Base-by-base conservation (phyloP, 2,888 invertebrate species). In the Erynnis tages region DNA sequence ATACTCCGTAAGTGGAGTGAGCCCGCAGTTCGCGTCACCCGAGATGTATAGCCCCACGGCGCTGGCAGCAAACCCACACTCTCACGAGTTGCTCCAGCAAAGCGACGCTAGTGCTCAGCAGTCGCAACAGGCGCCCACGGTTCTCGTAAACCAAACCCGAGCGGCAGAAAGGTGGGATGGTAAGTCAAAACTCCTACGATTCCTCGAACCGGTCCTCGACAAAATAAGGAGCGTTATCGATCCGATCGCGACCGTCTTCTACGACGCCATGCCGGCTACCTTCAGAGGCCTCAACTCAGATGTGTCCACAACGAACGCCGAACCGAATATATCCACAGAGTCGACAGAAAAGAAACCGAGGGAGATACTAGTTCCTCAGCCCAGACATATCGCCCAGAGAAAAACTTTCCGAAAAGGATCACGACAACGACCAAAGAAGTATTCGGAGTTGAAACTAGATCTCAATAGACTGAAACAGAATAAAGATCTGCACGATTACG, bases 101-200 rank as follows among this genome's bases (percentile, higher is more conserved):
- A 75, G 76, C 62, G 90, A 90, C 67, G 80, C 80, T 62, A 78
- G 83, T 63, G 90, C 90, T 74, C 90, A 89, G 80, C 87, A 88
- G 78, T 90, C 90, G 68, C 90, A 90, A 76, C 85, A 85, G 79
- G 82, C 81, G 73, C 83, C 82, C 37, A 75, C 76, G 30, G 71
- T 85, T 57, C 78, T 87, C 41, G 69, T 80, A 53, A 89, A 89
- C 69, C 70, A 78, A 32, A 89, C 89, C 50, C 71, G 82, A 67
- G 89, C 89, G 56, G 73, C 86, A 63, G 87, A 89, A 65, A 74
- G 89, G 79, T 89, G 89, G 89, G 89, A 89, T 64, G 89, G 89
- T 89, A 89, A 89, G 89, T 89, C 86, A 59, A 79, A 73, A 71
- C 74, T 89, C 62, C 82, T 78, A 68, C 84, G 79, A 79, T 73